Evolutionary conservation across 1,140 invertebrate species (phyloP).

Genomic region (Neuroterus valhalla): DNA sequence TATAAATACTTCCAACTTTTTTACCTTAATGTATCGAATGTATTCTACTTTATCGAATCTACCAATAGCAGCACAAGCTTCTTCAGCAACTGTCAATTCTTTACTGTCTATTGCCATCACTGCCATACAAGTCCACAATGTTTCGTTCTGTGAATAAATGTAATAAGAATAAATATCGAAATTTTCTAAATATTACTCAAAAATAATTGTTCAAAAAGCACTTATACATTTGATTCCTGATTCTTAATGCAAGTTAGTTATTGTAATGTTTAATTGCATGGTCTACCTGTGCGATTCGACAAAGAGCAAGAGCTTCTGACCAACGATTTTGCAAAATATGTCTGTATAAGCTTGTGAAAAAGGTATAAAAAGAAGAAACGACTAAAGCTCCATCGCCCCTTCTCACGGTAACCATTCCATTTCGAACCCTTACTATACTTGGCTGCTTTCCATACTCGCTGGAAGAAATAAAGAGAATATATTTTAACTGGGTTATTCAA

Average conservation of each 20-base stretch:
- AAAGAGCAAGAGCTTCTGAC: constrained; percentile 86
- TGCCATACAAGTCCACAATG: constrained; percentile 92
- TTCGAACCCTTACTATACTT: constrained; percentile 84
- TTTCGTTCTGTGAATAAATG: constrained; percentile 79
- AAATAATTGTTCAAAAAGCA: too few species aligned
- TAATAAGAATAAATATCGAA: constrained; percentile 35
- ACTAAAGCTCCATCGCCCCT: constrained; percentile 83
- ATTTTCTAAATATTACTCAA: constrained; percentile 2
- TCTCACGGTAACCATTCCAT: constrained; percentile 85
- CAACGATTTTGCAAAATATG: constrained; percentile 81
- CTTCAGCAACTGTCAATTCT: constrained; percentile 89
- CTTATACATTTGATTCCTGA: too few species aligned
- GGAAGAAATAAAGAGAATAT: constrained; percentile 43
- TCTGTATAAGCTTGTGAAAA: constrained; percentile 80
- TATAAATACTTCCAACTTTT: constrained; percentile 8
- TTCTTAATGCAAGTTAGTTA: not conserved
- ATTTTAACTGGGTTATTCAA: constrained; percentile 36
- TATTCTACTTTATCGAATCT: constrained; percentile 95
- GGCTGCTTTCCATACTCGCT: constrained; percentile 90
- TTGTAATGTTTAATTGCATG: constrained; percentile 44
- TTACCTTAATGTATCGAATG: constrained; percentile 86
- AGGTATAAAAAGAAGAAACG: constrained; percentile 80
- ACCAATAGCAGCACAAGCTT: constrained; percentile 93
- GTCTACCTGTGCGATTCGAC: constrained; percentile 86
- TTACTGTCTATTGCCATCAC: constrained; percentile 88